Evolutionary conservation across 2,888 invertebrate genomes (phyloP).

Genomic region (Panorpa germanica): DNA sequence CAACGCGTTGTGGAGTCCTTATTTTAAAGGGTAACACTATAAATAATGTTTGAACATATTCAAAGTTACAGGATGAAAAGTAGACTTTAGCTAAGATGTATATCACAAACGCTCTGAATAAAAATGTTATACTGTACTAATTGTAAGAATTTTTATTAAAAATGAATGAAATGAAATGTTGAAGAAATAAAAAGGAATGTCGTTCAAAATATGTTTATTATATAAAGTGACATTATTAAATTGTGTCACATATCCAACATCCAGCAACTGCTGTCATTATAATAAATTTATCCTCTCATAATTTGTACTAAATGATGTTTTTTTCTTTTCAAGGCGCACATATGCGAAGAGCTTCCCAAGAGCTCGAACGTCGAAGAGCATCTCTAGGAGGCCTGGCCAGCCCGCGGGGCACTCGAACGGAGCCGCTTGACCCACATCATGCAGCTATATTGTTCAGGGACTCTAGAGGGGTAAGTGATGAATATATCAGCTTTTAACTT

Average conservation of each 20-base stretch:
- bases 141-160: no score
- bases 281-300: conserved; percentile 10
- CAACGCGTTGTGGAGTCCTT: no score
- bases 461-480: conserved; percentile 69
- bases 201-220: no score
- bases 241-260: not conserved
- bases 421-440: conserved; percentile 70
- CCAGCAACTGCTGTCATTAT: conserved; percentile 5
- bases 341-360: conserved; percentile 56
- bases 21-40: no score
- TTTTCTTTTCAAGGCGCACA: conserved; percentile 42
- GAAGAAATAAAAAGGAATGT: no score
- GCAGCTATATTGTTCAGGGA: conserved; percentile 82
- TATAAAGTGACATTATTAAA: not conserved
- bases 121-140: no score
- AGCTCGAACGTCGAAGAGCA: conserved; percentile 57
- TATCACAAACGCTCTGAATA: no score
- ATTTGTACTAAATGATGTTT: conserved; percentile 15
- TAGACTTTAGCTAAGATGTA: no score
- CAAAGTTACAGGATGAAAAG: no score
- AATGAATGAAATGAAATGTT: no score
- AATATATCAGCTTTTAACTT: conserved; percentile 8
- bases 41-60: no score
- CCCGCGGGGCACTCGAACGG: conserved; percentile 27
- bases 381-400: conserved; percentile 52